A percentile compares a stretch with the other conserved stretches of the same genome.
Evolutionary conservation across 2,113 vertebrate genomes (phyloP).

Genomic region (Zosterops pallidus): DNA sequence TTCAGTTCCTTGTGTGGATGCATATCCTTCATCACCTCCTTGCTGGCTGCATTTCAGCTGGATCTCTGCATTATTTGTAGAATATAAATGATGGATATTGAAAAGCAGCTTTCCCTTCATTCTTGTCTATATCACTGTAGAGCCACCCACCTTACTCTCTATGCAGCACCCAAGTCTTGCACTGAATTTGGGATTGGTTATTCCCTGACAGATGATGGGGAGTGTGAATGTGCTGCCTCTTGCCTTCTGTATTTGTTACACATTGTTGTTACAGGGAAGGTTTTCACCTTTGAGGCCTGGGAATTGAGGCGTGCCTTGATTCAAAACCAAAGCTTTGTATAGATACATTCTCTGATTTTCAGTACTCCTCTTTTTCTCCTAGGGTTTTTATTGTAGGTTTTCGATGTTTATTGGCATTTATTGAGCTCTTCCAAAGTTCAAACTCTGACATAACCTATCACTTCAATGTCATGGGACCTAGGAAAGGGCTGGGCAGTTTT

Average conservation of each 20-base stretch:
- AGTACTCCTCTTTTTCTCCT: background rate
- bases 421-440: background rate
- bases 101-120: background rate
- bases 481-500: background rate
- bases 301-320: background rate
- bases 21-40: accelerated
- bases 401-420: background rate
- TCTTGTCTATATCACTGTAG: background rate
- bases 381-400: background rate
- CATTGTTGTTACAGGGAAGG: background rate
- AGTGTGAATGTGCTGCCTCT: background rate
- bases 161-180: background rate
- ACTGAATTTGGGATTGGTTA: background rate
- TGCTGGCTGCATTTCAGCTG: background rate
- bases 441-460: accelerated
- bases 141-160: background rate
- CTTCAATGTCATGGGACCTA: background rate
- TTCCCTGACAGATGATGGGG: background rate
- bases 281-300: background rate
- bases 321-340: background rate
- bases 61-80: background rate
- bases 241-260: background rate
- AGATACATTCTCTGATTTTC: background rate
- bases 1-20: background rate
- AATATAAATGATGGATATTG: background rate